Percentiles rank a stretch among this genome's conserved stretches.
These are phyloP conservation scores for Drosophila truncata DNA, from an alignment of 1,140 invertebrate species.

Conservation along the genomic window DNA sequence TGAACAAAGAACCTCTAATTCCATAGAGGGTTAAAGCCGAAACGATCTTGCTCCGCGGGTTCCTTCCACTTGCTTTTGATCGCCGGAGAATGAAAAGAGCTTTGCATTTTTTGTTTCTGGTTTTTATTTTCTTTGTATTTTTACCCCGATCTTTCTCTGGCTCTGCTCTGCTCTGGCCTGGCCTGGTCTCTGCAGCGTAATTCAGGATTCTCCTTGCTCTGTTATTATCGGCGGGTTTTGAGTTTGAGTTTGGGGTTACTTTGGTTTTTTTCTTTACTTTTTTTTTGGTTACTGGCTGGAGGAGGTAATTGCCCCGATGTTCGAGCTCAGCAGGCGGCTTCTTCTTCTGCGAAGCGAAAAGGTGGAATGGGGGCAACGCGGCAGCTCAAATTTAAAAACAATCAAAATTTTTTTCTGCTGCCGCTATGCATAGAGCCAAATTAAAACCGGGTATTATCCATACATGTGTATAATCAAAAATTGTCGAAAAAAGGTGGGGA, in stretches of 20 bases:
- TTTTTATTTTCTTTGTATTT: conserved; percentile 23
- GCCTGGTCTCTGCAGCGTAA: conserved; percentile 64
- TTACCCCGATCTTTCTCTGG: conserved; percentile 8
- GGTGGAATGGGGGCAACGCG: conserved; percentile 26
- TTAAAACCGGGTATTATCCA: conserved; percentile 57
- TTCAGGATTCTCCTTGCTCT: conserved; percentile 79
- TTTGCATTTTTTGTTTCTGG: conserved; percentile 32
- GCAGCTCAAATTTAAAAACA: conserved; percentile 74
- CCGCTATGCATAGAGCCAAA: conserved; percentile 50
- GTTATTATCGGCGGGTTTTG: conserved; percentile 77
- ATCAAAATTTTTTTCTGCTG: conserved; percentile 59
- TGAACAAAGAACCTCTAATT: background rate
- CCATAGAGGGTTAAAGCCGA: conserved; percentile 20
- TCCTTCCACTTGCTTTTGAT: conserved; percentile 53
- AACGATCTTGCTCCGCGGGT: conserved; percentile 28
- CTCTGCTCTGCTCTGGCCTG: conserved; percentile 2
- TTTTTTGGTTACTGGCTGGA: conserved; percentile 47
- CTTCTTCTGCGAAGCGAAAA: conserved; percentile 40
- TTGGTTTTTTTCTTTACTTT: background rate
- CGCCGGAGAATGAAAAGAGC: conserved; percentile 47
- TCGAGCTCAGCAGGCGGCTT: conserved; percentile 69
- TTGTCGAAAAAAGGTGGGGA: conserved; percentile 18
- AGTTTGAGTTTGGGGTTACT: conserved; percentile 50
- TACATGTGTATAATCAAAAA: conserved; percentile 35
- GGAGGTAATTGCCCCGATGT: conserved; percentile 72